These are phyloP conservation scores for Perodicticus potto DNA, from an alignment of 2,797 vertebrate species.

Conservation along the genomic window DNA sequence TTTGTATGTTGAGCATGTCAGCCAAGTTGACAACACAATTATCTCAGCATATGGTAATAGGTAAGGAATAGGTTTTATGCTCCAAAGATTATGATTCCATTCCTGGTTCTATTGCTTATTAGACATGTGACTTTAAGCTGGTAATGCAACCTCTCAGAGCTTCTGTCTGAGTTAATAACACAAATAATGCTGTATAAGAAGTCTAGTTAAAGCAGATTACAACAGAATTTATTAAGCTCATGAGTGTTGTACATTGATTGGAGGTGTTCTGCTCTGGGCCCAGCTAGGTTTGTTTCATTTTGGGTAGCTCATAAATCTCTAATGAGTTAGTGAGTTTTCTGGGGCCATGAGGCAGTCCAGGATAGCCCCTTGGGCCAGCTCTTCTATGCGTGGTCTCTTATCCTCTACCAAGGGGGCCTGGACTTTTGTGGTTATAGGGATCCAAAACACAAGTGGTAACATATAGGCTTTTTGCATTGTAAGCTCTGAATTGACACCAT, in stretches of 20 bases:
- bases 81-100: background rate
- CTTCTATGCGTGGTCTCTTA: background rate
- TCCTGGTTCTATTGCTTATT: background rate
- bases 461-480: background rate
- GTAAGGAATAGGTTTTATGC: background rate
- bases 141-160: background rate
- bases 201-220: background rate
- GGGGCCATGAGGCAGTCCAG: no score
- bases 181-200: background rate
- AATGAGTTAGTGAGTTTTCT: background rate
- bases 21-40: slow-evolving; percentile 21
- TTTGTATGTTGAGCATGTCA: background rate
- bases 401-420: background rate
- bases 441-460: background rate
- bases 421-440: background rate
- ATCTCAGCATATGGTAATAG: background rate
- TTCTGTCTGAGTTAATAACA: background rate
- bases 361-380: background rate
- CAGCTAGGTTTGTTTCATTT: background rate
- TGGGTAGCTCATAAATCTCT: background rate
- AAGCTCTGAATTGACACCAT: background rate
- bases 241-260: background rate
- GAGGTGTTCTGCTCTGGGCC: background rate
- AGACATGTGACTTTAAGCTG: background rate
- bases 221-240: background rate